A percentile compares a stretch with the other conserved stretches of the same genome.
phyloP scores from a whole-genome alignment of 2,888 invertebrate genomes.

The Cryptus viduatorius region DNA sequence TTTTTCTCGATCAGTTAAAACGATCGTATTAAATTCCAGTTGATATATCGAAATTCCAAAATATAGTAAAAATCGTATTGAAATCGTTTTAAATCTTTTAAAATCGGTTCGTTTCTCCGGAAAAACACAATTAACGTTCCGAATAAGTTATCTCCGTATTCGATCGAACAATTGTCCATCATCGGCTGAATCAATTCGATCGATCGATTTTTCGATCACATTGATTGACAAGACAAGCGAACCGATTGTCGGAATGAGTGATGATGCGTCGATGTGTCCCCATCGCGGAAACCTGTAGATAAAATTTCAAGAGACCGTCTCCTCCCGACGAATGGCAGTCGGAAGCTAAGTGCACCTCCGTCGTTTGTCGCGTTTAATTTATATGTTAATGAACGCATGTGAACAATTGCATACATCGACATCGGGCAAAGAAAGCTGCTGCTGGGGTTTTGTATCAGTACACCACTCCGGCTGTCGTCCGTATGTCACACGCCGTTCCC shows the following conservation, averaged over 20 bases:
- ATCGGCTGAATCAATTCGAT: background rate
- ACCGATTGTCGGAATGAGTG: background rate
- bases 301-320: background rate
- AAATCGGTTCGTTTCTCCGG: too few species aligned
- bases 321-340: background rate
- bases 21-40: too few species aligned
- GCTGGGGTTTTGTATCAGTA: background rate
- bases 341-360: constrained; percentile 1
- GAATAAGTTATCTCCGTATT: background rate
- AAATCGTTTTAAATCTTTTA: too few species aligned
- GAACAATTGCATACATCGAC: constrained; percentile 35
- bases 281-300: background rate
- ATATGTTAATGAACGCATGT: constrained; percentile 59
- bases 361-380: constrained; percentile 57
- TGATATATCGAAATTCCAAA: too few species aligned
- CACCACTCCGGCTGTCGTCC: constrained; percentile 22
- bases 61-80: too few species aligned
- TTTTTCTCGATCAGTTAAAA: too few species aligned
- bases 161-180: background rate
- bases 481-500: background rate
- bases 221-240: background rate
- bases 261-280: background rate
- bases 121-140: too few species aligned
- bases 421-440: background rate
- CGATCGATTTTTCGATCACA: background rate